Evolutionary conservation across 2,888 invertebrate species (phyloP).

Genomic region (Cylloceria caligata): DNA sequence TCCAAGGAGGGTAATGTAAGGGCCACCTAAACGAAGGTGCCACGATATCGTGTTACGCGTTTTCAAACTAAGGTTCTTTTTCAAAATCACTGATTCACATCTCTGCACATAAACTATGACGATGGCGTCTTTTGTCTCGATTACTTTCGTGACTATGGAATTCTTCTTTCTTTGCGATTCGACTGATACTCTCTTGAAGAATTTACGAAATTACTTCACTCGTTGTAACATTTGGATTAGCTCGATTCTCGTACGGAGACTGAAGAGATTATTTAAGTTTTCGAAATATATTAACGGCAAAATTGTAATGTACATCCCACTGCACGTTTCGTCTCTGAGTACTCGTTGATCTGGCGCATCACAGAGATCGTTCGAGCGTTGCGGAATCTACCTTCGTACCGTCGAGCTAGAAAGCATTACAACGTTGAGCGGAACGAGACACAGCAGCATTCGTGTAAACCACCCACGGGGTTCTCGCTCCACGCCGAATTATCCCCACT

Average conservation of each 20-base stretch:
- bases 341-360: conserved; percentile 13
- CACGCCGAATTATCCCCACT: conserved; percentile 76
- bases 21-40: conserved; percentile 28
- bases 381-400: not conserved
- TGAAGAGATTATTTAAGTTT: not conserved
- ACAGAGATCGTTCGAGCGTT: not conserved
- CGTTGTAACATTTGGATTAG: not conserved
- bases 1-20: conserved; percentile 39
- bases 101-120: not conserved
- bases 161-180: not conserved
- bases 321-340: not conserved
- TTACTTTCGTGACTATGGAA: not conserved
- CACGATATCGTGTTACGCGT: conserved; percentile 30
- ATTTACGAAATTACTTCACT: no score
- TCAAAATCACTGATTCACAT: conserved; percentile 14
- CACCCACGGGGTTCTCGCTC: conserved; percentile 67
- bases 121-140: not conserved
- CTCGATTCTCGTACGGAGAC: no score
- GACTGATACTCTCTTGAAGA: no score
- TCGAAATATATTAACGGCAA: not conserved
- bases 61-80: not conserved
- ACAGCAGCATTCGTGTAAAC: conserved; percentile 12
- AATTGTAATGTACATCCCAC: not conserved
- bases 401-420: not conserved
- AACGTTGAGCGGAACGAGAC: not conserved